Evolutionary conservation across 2,888 invertebrate species (phyloP).

Genomic region (Mythimna impura): DNA sequence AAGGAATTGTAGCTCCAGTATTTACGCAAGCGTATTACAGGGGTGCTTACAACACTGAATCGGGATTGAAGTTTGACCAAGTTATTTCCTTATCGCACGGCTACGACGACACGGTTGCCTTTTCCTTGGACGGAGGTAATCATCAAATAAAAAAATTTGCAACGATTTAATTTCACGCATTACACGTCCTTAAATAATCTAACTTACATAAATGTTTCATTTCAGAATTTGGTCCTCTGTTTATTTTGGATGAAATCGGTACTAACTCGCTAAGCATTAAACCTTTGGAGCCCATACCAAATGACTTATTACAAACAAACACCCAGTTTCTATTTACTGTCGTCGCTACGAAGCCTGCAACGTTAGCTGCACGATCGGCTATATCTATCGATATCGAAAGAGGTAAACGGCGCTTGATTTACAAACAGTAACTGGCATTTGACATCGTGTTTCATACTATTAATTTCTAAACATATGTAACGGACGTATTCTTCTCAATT

Average conservation of each 20-base stretch:
- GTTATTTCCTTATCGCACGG: constrained; percentile 70
- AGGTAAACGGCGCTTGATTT: constrained; percentile 59
- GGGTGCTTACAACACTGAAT: constrained; percentile 68
- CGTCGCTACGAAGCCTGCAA: constrained; percentile 64
- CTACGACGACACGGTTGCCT: constrained; percentile 31
- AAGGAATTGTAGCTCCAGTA: constrained; percentile 65
- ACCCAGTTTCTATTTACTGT: constrained; percentile 68
- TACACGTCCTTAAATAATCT: neutral
- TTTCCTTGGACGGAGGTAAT: constrained; percentile 35
- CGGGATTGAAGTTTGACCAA: constrained; percentile 68
- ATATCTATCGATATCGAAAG: constrained; percentile 53
- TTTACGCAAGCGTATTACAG: constrained; percentile 74
- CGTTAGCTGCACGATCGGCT: constrained; percentile 62
- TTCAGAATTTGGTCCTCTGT: constrained; percentile 59
- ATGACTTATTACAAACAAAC: constrained; percentile 63
- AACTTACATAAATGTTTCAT: constrained; percentile 17
- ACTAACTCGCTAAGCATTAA: constrained; percentile 20
- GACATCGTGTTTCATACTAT: neutral
- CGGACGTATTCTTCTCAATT: too few relatives aligned
- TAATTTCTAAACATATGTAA: too few relatives aligned
- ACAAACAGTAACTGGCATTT: neutral
- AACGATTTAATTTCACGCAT: constrained; percentile 2
- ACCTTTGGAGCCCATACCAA: neutral
- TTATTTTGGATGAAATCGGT: neutral
- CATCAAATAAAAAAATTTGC: neutral